Evolutionary conservation across 37 sponge, comb jelly and placozoan genomes (phyloP), one percentile per base, ranked within the genome.

Genomic region (Theonella swinhoei): DNA sequence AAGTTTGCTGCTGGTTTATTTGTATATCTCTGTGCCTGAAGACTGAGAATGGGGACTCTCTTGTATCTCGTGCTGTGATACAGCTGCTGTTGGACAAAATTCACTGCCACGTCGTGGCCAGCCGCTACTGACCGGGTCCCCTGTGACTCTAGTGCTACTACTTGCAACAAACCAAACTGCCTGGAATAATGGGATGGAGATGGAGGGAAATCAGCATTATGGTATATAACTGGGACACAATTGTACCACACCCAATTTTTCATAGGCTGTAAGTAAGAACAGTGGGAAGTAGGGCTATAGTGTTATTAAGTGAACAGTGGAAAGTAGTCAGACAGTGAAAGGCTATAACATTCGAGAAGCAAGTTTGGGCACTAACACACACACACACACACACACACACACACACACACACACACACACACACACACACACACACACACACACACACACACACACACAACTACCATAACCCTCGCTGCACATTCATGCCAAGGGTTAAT

Each of bases 1-100:
- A 85, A 85, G 54, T 78, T 85, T 64, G 64, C 28, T 17, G 86
- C 86, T 31, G 86, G 86, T 25, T 72, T 34, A 30, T 85, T 78
- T 1, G 42, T 38, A 19, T 85, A 85, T 25, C 71, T 78, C 72
- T 78, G 41, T 26, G 86, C 78, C 42, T 77, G 86, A 23, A 61
- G 39, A 62, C 70, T 85, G 72, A 85, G 24, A 5, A 62, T 37
- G 43, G 85, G 77, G 66, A 76, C 68, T 30, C 77, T 68, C 70
- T 76, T 74, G 65, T 74, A 63, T 42, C 63, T 38, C 29, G 39
- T 62, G 36, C 83, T 72, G 11, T 47, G 54, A 74, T 74, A 83
- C 19, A 83, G 33, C 11, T 38, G 42, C 33, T 83, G 47, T 22
- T 64, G 24, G 9, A 73, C 22, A 63, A 83, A 83, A 26, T 74